A percentile compares a stretch with the other conserved stretches of the same genome.
Conservation (phyloP, 1,140 invertebrate species). For the Drosophila pruinosa region DNA sequence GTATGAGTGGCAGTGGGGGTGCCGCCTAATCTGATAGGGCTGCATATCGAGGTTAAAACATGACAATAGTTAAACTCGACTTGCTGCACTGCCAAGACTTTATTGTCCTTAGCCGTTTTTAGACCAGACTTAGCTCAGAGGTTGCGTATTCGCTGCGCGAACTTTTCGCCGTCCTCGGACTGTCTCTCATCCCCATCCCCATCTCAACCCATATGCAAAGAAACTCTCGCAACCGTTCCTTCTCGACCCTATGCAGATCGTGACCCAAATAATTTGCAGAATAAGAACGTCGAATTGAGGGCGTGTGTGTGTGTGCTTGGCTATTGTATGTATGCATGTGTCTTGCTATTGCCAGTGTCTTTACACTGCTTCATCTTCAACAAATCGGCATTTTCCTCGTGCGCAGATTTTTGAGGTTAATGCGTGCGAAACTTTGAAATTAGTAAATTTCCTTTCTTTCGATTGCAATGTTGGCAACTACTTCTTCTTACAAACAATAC, state of each 20-base stretch:
- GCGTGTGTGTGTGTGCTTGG: slow-evolving; percentile 17
- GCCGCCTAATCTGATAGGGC: slow-evolving; percentile 70
- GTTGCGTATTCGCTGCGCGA: slow-evolving; percentile 64
- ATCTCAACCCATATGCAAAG: slow-evolving; percentile 29
- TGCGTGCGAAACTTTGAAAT: slow-evolving; percentile 78
- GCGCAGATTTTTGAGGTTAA: slow-evolving; percentile 78
- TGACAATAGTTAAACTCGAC: slow-evolving; percentile 80
- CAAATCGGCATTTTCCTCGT: slow-evolving; percentile 53
- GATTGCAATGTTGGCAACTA: slow-evolving; percentile 48
- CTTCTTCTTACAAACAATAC: not conserved
- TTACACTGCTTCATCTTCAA: slow-evolving; percentile 27
- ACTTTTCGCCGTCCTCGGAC: slow-evolving; percentile 26
- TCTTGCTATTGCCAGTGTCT: slow-evolving; percentile 59
- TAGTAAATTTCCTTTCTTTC: slow-evolving; percentile 74
- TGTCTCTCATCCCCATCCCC: not conserved
- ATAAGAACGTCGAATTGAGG: slow-evolving; percentile 28
- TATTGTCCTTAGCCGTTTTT: slow-evolving; percentile 62
- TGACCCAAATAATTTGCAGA: slow-evolving; percentile 77
- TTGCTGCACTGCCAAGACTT: slow-evolving; percentile 57
- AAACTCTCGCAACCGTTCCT: slow-evolving; percentile 4
- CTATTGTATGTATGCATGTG: slow-evolving; percentile 19
- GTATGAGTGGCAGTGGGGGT: not conserved
- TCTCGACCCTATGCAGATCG: slow-evolving; percentile 50
- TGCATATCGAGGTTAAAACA: slow-evolving; percentile 79
- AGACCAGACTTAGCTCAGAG: slow-evolving; percentile 42